These are phyloP conservation scores for Cordilura impudica DNA, from an alignment of 2,888 invertebrate species.

Conservation along the genomic window DNA sequence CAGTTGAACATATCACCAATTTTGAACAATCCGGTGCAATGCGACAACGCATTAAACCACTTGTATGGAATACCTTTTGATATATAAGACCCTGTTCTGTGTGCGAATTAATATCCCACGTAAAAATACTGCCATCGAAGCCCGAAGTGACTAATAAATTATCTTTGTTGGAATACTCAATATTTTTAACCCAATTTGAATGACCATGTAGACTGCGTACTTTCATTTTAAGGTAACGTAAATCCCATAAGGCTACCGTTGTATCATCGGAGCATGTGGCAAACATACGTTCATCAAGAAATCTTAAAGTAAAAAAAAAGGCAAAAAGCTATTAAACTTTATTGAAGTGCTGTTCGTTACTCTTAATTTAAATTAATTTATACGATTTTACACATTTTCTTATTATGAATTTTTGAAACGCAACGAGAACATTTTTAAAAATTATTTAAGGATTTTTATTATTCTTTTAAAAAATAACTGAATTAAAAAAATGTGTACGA, in stretches of 20 bases:
- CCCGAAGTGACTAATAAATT: conserved; percentile 93
- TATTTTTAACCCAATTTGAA: conserved; percentile 97
- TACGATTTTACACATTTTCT: too few relatives aligned
- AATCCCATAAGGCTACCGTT: conserved; percentile 95
- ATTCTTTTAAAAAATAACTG: too few relatives aligned
- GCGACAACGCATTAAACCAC: conserved; percentile 85
- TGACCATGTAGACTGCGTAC: conserved; percentile 90
- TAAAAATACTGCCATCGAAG: conserved; percentile 94
- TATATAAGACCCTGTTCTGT: conserved; percentile 88
- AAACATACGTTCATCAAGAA: conserved; percentile 91
- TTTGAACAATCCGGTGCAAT: conserved; percentile 91
- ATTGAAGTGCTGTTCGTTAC: too few relatives aligned
- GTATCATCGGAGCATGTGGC: conserved; percentile 97
- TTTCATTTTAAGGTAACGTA: conserved; percentile 88
- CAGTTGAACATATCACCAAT: conserved; percentile 93
- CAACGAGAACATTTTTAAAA: too few relatives aligned
- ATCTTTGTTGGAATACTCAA: conserved; percentile 92
- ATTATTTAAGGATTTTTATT: too few relatives aligned
- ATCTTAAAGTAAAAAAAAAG: conserved; percentile 80
- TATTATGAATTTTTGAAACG: too few relatives aligned
- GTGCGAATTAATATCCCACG: conserved; percentile 95
- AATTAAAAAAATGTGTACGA: too few relatives aligned
- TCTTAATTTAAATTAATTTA: too few relatives aligned
- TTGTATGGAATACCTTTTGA: conserved; percentile 91
- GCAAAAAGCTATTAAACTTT: too few relatives aligned